phyloP scores from a whole-genome alignment of 2,797 vertebrate genomes.

The Semotilus atromaculatus region DNA sequence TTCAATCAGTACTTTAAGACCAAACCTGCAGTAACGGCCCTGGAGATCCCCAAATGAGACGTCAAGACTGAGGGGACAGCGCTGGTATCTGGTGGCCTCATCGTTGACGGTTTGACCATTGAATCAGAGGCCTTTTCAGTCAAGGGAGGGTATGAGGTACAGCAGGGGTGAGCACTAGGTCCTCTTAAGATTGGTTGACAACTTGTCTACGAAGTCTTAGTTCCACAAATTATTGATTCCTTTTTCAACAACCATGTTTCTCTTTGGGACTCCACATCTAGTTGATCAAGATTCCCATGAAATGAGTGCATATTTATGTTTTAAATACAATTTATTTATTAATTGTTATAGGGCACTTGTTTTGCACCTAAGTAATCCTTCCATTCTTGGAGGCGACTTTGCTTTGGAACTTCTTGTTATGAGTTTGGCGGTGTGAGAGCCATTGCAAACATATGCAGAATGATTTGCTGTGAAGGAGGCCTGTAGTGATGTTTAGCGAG shows the following conservation, averaged over 20 bases:
- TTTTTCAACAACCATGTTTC: conserved; percentile 62
- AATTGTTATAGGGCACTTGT: conserved; percentile 30
- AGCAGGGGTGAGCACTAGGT: conserved; percentile 44
- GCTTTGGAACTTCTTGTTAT: conserved; percentile 36
- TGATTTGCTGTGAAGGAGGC: conserved; percentile 35
- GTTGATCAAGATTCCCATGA: conserved; percentile 49
- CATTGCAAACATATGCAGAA: conserved; percentile 26
- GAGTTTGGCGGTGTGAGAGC: conserved; percentile 29
- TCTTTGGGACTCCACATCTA: conserved; percentile 48
- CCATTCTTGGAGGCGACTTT: background rate
- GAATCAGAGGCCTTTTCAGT: conserved; percentile 51
- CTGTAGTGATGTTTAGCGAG: conserved; percentile 14
- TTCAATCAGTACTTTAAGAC: conserved; percentile 96
- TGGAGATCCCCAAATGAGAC: conserved; percentile 86
- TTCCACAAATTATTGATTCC: conserved; percentile 60
- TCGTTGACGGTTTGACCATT: conserved; percentile 27
- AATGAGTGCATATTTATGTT: conserved; percentile 27
- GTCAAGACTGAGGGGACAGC: background rate
- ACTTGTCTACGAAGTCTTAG: conserved; percentile 35
- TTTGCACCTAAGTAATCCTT: conserved; percentile 36
- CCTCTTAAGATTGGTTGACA: conserved; percentile 6
- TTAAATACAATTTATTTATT: conserved; percentile 45
- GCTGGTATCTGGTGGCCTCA: background rate
- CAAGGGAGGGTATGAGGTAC: conserved; percentile 43
- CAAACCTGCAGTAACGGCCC: conserved; percentile 87